Evolutionary conservation across 2,888 invertebrate genomes (phyloP), one percentile per base, ranked within the genome.

Genomic region (Mycalesis mineus): DNA sequence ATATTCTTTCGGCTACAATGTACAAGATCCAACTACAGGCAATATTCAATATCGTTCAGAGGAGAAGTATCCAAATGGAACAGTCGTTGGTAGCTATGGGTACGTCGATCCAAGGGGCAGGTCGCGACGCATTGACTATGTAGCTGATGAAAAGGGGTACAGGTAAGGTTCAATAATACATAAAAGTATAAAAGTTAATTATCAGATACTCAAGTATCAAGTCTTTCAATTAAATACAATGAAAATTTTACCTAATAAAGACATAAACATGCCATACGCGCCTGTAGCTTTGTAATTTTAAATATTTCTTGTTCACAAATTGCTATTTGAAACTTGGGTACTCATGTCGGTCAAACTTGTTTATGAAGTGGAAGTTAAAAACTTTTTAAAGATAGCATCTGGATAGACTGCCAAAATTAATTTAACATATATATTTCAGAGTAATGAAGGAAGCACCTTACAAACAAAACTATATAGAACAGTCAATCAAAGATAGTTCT

Each of bases 11-110:
- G 94, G 95, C 11, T 95, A 94, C 72, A 93, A 95, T 68, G 81
- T 94, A 7, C 88, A 92, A 39, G 95, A 95, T 72, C 84, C 91
- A 0, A 74, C 74, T 7, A 91, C 91, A 2, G 91, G 93, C 9
- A 95, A 95, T 68, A 86, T 91, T 6, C 95, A 95, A 72, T 95
- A 92, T 71, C 88, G 94, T 3, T 91, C 91, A 51, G 95, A 95
- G 73, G 92, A 94, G 65, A 88, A 93, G 33, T 91, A 91, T 62
- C 77, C 91, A 0, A 94, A 95, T 75, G 95, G 95, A 15, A 94
- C 94, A 2, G 92, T 95, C 0, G 84, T 89, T 0, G 95, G 95
- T 3, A 92, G 92, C 65, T 95, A 94, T 72, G 95, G 95, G 0
- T 93, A 92, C 70, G 75, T 94, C 2, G 92, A 93, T 56, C 91